Conservation (phyloP, 2,113 vertebrate species). For the Serilophus lunatus region DNA sequence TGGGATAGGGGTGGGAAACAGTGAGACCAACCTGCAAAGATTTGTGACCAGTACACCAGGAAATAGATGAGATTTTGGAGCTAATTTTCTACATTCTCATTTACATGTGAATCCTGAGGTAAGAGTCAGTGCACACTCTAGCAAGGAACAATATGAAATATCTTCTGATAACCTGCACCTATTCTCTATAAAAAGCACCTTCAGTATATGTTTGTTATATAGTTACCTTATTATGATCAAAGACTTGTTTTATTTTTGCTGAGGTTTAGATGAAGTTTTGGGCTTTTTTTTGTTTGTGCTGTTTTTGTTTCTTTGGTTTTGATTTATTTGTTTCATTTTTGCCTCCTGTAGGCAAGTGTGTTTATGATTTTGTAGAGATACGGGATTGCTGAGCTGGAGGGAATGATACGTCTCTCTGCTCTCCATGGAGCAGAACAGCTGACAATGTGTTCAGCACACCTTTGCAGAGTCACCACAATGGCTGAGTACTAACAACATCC, state of each 20-base stretch:
- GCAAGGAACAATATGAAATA: not conserved
- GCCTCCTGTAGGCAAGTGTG: not conserved
- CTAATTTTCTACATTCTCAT: not conserved
- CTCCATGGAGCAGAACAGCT: not conserved
- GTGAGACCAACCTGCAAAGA: not conserved
- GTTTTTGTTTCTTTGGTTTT: not conserved
- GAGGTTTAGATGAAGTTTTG: rapidly evolving
- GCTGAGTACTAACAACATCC: not conserved
- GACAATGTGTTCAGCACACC: not conserved
- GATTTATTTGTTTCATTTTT: not conserved
- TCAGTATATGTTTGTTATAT: not conserved
- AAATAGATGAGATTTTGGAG: not conserved
- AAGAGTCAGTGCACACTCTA: not conserved
- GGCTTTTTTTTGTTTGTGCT: not conserved
- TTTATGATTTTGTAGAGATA: not conserved
- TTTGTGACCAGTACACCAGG: not conserved
- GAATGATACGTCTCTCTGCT: not conserved
- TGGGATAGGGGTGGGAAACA: not conserved
- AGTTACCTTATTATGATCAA: not conserved
- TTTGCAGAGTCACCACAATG: not conserved
- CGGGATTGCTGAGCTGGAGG: not conserved
- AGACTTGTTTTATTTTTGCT: not conserved
- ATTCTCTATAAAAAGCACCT: not conserved
- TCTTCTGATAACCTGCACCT: not conserved
- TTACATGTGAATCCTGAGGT: not conserved